A percentile compares a stretch with the other conserved stretches of the same genome.
These are phyloP conservation scores for Copidosoma aretas DNA, from an alignment of 2,888 invertebrate species.

Conservation along the genomic window DNA sequence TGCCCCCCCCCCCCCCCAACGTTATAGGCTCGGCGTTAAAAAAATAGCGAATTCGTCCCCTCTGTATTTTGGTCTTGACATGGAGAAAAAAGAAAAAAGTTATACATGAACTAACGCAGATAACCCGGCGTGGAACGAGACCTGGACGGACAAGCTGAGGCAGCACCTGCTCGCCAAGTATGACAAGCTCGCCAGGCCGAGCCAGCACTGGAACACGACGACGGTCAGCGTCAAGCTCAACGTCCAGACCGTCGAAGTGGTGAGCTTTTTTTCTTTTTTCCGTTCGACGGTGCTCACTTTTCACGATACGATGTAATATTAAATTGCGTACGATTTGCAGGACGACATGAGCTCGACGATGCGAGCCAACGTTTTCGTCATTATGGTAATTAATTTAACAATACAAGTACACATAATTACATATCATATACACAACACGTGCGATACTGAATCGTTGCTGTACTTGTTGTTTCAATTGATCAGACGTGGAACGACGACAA, in stretches of 20 bases:
- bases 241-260: constrained; percentile 71
- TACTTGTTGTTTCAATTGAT: too few species aligned
- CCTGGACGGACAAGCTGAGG: constrained; percentile 66
- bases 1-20: too few species aligned
- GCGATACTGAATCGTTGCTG: too few species aligned
- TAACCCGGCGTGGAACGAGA: constrained; percentile 64
- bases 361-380: constrained; percentile 37
- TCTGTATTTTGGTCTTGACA: too few species aligned
- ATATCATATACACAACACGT: neutral
- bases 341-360: constrained; percentile 36
- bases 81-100: too few species aligned
- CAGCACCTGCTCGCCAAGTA: constrained; percentile 67
- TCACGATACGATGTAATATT: too few species aligned
- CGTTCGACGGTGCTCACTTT: too few species aligned
- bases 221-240: constrained; percentile 66
- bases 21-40: too few species aligned
- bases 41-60: too few species aligned
- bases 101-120: neutral
- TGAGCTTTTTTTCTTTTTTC: constrained; percentile 20
- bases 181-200: constrained; percentile 67
- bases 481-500: constrained; percentile 81
- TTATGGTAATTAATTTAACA: constrained; percentile 36
- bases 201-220: constrained; percentile 65
- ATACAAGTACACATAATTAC: neutral
- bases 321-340: too few species aligned